phyloP scores from a whole-genome alignment of 1,140 invertebrate species.

The Drosophila virilis region DNA sequence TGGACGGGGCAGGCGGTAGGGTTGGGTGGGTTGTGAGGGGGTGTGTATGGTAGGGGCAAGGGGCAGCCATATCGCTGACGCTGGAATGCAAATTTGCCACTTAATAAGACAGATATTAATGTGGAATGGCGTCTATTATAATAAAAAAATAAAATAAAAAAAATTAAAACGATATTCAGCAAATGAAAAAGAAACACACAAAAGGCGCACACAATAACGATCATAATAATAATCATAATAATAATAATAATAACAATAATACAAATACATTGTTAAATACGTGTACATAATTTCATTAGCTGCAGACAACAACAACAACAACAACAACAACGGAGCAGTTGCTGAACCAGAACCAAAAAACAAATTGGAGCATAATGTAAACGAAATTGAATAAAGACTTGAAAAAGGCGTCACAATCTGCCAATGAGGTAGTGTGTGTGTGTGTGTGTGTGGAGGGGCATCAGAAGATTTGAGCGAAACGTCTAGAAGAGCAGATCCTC shows the following conservation, averaged over 20 bases:
- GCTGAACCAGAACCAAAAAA: conserved; percentile 1
- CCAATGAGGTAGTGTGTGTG: neutral
- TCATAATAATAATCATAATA: conserved; percentile 22
- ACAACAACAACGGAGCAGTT: conserved; percentile 9
- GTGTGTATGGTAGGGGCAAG: too few relatives aligned
- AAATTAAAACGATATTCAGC: conserved; percentile 11
- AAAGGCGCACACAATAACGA: conserved; percentile 11
- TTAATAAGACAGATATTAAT: conserved; percentile 45
- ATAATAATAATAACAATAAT: conserved; percentile 16
- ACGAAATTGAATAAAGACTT: neutral
- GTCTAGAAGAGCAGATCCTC: conserved; percentile 96
- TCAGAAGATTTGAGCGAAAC: neutral
- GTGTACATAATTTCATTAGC: conserved; percentile 29
- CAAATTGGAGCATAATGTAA: conserved; percentile 12
- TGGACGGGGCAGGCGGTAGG: too few relatives aligned
- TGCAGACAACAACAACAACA: conserved; percentile 34
- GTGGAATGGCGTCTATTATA: conserved; percentile 7
- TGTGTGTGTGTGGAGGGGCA: neutral
- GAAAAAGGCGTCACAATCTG: conserved; percentile 8
- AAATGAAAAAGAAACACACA: conserved; percentile 43
- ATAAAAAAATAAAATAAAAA: conserved; percentile 15
- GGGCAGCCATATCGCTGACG: conserved; percentile 32
- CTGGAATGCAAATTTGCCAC: conserved; percentile 27
- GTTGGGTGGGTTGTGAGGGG: too few relatives aligned
- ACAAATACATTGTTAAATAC: conserved; percentile 13